Evolutionary conservation across 2,888 invertebrate genomes (phyloP).

Genomic region (Pecten maximus): DNA sequence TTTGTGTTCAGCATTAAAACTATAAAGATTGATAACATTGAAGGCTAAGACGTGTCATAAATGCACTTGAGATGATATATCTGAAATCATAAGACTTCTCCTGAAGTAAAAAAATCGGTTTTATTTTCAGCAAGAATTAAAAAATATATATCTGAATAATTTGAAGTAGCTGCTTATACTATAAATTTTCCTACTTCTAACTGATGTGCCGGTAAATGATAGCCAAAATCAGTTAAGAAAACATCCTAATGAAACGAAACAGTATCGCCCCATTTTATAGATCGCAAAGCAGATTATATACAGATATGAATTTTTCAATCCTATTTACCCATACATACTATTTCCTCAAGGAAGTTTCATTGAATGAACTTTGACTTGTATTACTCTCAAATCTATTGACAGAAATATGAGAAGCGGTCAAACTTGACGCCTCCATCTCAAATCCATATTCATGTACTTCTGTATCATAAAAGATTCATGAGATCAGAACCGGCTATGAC

Average conservation of each 20-base stretch:
- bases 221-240: background rate
- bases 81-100: background rate
- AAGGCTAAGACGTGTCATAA: too few relatives aligned
- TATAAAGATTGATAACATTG: too few relatives aligned
- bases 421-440: constrained; percentile 29
- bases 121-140: background rate
- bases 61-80: too few relatives aligned
- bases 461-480: constrained; percentile 1
- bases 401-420: constrained; percentile 35
- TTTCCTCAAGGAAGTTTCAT: background rate
- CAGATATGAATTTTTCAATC: background rate
- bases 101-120: background rate
- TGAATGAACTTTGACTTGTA: background rate
- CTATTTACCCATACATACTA: background rate
- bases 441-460: constrained; percentile 28
- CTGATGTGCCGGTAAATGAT: background rate
- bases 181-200: background rate
- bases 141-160: background rate
- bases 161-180: background rate
- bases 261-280: background rate
- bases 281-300: background rate
- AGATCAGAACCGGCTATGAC: background rate
- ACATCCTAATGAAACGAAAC: constrained; percentile 4
- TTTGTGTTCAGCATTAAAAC: too few relatives aligned
- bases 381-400: background rate